Percentiles rank a stretch among this genome's conserved stretches.
phyloP scores from a whole-genome alignment of 2,888 invertebrate species.

The Cantharis rufa region DNA sequence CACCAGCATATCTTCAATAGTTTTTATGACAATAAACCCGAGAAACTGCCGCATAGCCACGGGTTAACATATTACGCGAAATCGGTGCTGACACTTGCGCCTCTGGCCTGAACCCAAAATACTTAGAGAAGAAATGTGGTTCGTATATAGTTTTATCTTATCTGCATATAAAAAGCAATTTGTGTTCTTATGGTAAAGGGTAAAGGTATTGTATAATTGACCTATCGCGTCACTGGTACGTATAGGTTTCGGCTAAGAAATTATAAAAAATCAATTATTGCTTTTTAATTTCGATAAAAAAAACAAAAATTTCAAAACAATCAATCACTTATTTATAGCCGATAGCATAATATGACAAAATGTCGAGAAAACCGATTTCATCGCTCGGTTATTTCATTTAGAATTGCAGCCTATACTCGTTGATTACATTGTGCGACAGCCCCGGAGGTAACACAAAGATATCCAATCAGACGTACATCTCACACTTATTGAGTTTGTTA shows the following conservation, averaged over 20 bases:
- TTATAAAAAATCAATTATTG: background rate
- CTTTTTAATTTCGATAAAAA: background rate
- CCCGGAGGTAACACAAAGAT: conserved; percentile 56
- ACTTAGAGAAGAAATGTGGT: conserved; percentile 38
- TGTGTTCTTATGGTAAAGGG: background rate
- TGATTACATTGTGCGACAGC: conserved; percentile 55
- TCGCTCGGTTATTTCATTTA: conserved; percentile 42
- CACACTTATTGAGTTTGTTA: conserved; percentile 57
- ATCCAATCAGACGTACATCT: conserved; percentile 56
- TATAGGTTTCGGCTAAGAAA: background rate
- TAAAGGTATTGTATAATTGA: background rate
- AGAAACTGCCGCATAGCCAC: conserved; percentile 39
- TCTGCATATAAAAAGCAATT: background rate
- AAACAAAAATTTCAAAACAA: background rate
- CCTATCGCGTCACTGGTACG: background rate
- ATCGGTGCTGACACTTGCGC: conserved; percentile 48
- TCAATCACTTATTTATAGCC: conserved; percentile 13
- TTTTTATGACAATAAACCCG: conserved; percentile 45
- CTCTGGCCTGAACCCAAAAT: conserved; percentile 37
- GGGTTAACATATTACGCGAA: conserved; percentile 48
- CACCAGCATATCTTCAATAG: conserved; percentile 40
- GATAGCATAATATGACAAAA: conserved; percentile 26
- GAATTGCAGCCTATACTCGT: conserved; percentile 46
- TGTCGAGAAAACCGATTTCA: conserved; percentile 37
- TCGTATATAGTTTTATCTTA: conserved; percentile 20